Evolutionary conservation across 1,140 invertebrate genomes (phyloP).

Genomic region (Trachymyrmex cornetzi): DNA sequence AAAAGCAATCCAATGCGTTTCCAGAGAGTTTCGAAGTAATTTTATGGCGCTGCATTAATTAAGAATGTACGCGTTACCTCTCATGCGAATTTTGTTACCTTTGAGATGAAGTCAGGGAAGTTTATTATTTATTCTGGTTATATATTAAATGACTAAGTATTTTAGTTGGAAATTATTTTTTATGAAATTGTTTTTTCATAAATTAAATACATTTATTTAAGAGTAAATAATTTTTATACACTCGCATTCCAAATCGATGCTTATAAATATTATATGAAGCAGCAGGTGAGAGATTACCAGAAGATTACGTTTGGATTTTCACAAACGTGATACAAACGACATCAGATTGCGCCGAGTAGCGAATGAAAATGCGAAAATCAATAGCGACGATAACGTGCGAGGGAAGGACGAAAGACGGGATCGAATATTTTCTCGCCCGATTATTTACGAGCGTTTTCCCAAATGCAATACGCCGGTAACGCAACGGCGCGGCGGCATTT

Average conservation of each 20-base stretch:
- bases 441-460: slow-evolving; percentile 83
- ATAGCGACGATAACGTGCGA: neutral
- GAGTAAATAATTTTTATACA: neutral
- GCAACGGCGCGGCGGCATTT: slow-evolving; percentile 67
- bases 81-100: slow-evolving; percentile 42
- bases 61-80: slow-evolving; percentile 11
- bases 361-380: slow-evolving; percentile 25
- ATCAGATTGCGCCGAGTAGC: slow-evolving; percentile 21
- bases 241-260: neutral
- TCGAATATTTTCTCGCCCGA: slow-evolving; percentile 67
- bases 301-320: slow-evolving; percentile 38
- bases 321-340: slow-evolving; percentile 31
- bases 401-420: neutral
- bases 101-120: neutral
- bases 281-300: neutral
- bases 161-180: neutral
- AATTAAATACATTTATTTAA: neutral
- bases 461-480: slow-evolving; percentile 70
- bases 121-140: neutral
- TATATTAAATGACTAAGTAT: neutral
- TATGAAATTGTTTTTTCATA: neutral
- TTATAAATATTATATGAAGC: neutral
- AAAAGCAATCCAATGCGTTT: slow-evolving; percentile 35
- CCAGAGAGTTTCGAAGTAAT: slow-evolving; percentile 40
- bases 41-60: slow-evolving; percentile 61